Conservation (phyloP, 2,113 vertebrate species). For the Epinephelus fuscoguttatus region DNA sequence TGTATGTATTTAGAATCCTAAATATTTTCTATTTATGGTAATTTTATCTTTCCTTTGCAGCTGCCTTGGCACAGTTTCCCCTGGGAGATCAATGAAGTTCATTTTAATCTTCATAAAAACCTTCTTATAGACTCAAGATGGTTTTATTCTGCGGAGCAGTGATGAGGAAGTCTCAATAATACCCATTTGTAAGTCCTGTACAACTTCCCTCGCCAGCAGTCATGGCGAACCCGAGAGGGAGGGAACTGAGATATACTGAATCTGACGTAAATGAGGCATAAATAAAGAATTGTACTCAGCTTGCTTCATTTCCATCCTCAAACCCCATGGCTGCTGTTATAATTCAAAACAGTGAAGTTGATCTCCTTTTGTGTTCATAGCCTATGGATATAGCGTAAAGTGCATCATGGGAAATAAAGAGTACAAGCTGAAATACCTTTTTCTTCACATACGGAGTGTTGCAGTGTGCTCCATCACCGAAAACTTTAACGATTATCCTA, state of each 20-base stretch:
- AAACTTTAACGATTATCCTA: conserved; percentile 2
- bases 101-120: conserved; percentile 68
- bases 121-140: conserved; percentile 55
- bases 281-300: conserved; percentile 54
- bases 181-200: conserved; percentile 50
- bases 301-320: conserved; percentile 51
- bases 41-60: conserved; percentile 70
- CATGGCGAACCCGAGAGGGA: conserved; percentile 34
- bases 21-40: conserved; percentile 59
- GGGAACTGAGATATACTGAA: conserved; percentile 41
- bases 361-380: conserved; percentile 49
- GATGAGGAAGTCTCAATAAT: conserved; percentile 60
- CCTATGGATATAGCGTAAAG: conserved; percentile 27
- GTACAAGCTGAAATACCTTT: conserved; percentile 11
- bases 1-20: conserved; percentile 44
- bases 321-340: conserved; percentile 40
- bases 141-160: conserved; percentile 44
- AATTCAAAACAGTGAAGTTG: conserved; percentile 33
- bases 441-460: neutral
- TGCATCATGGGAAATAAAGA: conserved; percentile 52
- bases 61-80: conserved; percentile 58
- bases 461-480: neutral
- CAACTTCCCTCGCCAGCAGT: conserved; percentile 57
- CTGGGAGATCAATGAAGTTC: conserved; percentile 60
- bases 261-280: conserved; percentile 57